Evolutionary conservation across 2,797 vertebrate genomes (phyloP), one percentile per base, ranked within the genome.

Genomic region (Distichodus sexfasciatus): DNA sequence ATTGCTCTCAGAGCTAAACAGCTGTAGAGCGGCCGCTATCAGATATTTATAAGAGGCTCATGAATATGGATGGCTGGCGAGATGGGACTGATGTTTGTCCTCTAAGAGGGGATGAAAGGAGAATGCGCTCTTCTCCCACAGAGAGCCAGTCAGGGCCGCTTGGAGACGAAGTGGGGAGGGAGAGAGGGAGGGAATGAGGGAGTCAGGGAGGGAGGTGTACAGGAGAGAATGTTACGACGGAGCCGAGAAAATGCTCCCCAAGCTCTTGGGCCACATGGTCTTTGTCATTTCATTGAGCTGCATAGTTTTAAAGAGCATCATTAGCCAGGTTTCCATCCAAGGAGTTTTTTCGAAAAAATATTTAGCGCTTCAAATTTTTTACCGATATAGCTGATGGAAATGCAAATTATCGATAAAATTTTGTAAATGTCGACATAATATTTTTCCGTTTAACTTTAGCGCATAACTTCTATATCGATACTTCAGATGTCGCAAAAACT

Each of bases 51-150:
- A 92, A 91, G 89, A 84, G 70, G 61, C 84, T 93, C 90, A 92
- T 93, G 89, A 92, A 93, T 93, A 92, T 92, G 90, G 87, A 91
- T 90, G 85, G 76, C 65, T 71, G 71, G 83, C 64, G 71, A 89
- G 88, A 91, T 87, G 87, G 89, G 87, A 89, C 89, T 90, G 89
- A 91, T 90, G 91, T 92, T 90, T 92, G 91, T 92, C 91, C 91
- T 93, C 90, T 89, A 91, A 90, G 85, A 90, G 86, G 80, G 87
- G 89, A 92, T 91, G 89, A 92, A 92, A 93, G 89, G 90, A 86
- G 89, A 90, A 90, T 82, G 81, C 81, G 82, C 81, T 86, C 82
- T 79, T 75, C 83, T 89, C 85, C 86, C 85, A 64, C 51, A 86
- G 86, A 87, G 87, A 84, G 81, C 78, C 79, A 87, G 83, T 82